Conservation (phyloP, 2,888 invertebrate genomes). For the Cryptus viduatorius region DNA sequence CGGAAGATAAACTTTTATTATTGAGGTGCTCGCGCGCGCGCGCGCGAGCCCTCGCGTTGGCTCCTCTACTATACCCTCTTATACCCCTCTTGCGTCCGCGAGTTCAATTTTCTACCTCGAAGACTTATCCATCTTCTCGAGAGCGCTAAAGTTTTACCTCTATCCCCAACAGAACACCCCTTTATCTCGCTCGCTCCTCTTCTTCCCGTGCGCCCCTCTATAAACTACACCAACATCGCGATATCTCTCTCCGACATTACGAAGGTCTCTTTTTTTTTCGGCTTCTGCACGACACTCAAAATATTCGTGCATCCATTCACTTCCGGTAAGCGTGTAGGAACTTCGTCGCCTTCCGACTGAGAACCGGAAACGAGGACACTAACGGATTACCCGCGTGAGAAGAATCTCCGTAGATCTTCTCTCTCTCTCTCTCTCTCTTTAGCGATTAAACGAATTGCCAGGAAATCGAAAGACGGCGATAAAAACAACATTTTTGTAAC, state of each 20-base stretch:
- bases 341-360: background rate
- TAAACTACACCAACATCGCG: conserved; percentile 3
- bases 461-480: too few species aligned
- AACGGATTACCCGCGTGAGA: background rate
- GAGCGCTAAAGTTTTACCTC: conserved; percentile 65
- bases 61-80: background rate
- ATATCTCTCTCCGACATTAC: conserved; percentile 1
- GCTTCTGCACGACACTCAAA: conserved; percentile 41
- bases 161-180: conserved; percentile 43
- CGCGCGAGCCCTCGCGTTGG: conserved; percentile 31
- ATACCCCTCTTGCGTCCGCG: conserved; percentile 51
- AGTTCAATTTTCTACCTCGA: conserved; percentile 69
- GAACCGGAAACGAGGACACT: background rate
- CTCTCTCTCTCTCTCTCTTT: background rate
- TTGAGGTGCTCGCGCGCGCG: conserved; percentile 63
- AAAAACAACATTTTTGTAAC: too few species aligned
- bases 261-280: background rate
- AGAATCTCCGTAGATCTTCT: background rate
- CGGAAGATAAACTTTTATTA: conserved; percentile 70
- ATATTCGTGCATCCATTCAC: conserved; percentile 47
- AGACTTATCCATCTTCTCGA: conserved; percentile 68
- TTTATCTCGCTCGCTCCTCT: conserved; percentile 39
- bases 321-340: background rate
- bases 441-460: too few species aligned
- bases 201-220: background rate